These are phyloP conservation scores for Aleiodes sp. DNA, from an alignment of 1,140 invertebrate species.

Conservation along the genomic window DNA sequence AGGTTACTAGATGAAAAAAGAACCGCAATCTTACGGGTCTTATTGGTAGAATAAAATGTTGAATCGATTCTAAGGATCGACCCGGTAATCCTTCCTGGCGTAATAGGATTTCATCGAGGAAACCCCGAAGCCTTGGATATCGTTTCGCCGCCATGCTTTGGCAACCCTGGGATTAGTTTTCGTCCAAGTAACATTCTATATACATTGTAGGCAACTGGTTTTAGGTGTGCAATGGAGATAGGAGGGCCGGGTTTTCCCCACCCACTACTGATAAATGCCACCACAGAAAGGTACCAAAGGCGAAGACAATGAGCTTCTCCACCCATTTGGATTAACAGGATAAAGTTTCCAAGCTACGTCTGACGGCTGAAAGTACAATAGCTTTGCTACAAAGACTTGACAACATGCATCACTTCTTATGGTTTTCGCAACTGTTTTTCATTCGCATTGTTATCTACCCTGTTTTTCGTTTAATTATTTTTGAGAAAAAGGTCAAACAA, in stretches of 20 bases:
- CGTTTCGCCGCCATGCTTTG: not conserved
- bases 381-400: not conserved
- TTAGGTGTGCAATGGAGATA: not conserved
- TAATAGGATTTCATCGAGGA: not conserved
- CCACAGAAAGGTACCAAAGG: not conserved
- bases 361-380: not conserved
- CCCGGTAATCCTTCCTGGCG: not conserved
- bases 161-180: conserved; percentile 2
- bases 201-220: not conserved
- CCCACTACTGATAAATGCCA: conserved; percentile 12
- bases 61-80: not conserved
- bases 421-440: too few species aligned
- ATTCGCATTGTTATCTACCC: too few species aligned
- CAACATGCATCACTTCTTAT: not conserved
- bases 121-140: not conserved
- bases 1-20: not conserved
- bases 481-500: too few species aligned
- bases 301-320: conserved; percentile 11
- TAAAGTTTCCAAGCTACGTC: conserved; percentile 9
- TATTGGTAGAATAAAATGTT: not conserved
- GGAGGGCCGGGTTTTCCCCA: too few species aligned
- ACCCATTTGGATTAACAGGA: conserved; percentile 8
- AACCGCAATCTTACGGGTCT: not conserved
- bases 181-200: conserved; percentile 12
- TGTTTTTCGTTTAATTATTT: too few species aligned